Conservation (phyloP, 2,113 vertebrate species). For the Tragelaphus scriptus region DNA sequence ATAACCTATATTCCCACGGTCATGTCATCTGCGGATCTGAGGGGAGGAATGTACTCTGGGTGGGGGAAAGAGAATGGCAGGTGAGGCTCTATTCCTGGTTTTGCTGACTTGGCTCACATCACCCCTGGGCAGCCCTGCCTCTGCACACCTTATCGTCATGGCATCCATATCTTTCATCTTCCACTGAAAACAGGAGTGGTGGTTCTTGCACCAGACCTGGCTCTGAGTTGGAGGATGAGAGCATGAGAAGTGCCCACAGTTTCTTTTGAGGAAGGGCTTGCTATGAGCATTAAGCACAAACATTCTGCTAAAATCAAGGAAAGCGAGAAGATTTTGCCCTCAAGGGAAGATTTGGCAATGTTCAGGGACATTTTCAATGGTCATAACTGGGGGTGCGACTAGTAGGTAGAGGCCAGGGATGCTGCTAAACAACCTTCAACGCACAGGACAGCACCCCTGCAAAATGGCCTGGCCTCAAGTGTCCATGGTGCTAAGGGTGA, state of each 20-base stretch:
- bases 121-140: not conserved
- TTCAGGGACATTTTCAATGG: not conserved
- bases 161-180: not conserved
- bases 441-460: not conserved
- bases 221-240: not conserved
- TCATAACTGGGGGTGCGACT: not conserved
- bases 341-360: not conserved
- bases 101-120: not conserved
- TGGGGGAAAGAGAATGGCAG: not conserved
- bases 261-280: not conserved
- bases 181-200: not conserved
- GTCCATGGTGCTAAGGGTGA: not conserved
- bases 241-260: not conserved
- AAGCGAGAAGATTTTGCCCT: not conserved
- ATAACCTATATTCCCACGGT: not conserved
- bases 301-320: not conserved
- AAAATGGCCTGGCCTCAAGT: not conserved
- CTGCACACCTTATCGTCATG: rapidly evolving
- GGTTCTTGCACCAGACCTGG: not conserved
- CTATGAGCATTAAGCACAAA: not conserved
- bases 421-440: not conserved
- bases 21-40: not conserved
- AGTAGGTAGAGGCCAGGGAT: not conserved
- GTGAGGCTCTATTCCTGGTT: not conserved
- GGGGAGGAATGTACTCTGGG: rapidly evolving